These are phyloP conservation scores for Delichon dasypus DNA, from an alignment of 2,797 vertebrate species.

Conservation along the genomic window DNA sequence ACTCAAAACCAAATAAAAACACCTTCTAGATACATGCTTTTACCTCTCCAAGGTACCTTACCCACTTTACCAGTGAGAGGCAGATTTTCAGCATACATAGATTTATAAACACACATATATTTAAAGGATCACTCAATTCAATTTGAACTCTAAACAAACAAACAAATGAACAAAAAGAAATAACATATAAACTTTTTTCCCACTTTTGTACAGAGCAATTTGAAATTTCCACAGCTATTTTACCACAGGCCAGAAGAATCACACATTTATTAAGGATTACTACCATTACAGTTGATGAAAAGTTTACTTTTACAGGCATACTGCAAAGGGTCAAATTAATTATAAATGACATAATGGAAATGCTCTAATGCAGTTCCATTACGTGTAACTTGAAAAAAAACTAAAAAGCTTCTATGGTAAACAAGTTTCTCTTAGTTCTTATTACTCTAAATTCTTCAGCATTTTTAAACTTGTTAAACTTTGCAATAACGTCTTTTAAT, in stretches of 20 bases:
- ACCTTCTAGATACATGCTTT: background rate
- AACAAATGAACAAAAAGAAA: background rate
- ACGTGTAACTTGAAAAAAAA: background rate
- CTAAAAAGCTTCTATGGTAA: background rate
- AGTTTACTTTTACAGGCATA: background rate
- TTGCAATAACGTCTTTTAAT: background rate
- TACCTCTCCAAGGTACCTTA: background rate
- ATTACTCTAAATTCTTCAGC: background rate
- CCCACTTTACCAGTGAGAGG: background rate
- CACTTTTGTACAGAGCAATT: background rate
- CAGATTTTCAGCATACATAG: background rate
- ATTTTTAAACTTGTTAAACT: background rate
- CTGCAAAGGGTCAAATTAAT: background rate
- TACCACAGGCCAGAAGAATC: background rate
- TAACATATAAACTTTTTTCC: background rate
- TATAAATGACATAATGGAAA: background rate
- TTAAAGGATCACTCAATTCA: background rate
- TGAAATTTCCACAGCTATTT: background rate
- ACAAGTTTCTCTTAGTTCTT: background rate
- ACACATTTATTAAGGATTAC: background rate
- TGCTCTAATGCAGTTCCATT: background rate
- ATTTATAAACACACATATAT: background rate
- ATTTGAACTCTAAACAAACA: background rate
- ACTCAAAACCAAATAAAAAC: background rate
- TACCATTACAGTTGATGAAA: background rate